A percentile compares a stretch with the other conserved stretches of the same genome.
Evolutionary conservation across 2,888 invertebrate species (phyloP).

Genomic region (Emmelina monodactyla): DNA sequence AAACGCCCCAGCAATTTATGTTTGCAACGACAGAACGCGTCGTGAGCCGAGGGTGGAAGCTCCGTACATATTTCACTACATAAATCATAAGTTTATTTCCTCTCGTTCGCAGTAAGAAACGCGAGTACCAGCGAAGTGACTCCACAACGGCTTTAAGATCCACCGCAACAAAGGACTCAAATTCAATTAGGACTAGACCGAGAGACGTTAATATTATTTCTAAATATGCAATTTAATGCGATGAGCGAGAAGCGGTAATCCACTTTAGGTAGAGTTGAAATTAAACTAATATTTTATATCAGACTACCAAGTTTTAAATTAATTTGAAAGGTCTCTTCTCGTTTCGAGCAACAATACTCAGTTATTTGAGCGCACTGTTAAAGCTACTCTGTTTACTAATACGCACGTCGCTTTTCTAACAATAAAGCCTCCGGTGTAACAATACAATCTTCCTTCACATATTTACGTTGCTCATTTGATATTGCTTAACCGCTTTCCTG

Average conservation of each 20-base stretch:
- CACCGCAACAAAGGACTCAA: constrained; percentile 51
- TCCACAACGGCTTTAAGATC: constrained; percentile 57
- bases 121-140: constrained; percentile 50
- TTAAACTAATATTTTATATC: too few relatives aligned
- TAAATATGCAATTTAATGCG: constrained; percentile 30
- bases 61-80: constrained; percentile 56
- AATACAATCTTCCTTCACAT: too few relatives aligned
- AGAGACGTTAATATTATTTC: constrained; percentile 34
- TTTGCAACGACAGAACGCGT: constrained; percentile 33
- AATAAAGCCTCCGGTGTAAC: too few relatives aligned
- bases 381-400: too few relatives aligned
- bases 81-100: constrained; percentile 66
- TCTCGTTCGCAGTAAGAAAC: constrained; percentile 48
- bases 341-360: too few relatives aligned
- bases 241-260: constrained; percentile 17
- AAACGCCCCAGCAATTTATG: too few relatives aligned
- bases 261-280: too few relatives aligned
- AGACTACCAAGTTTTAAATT: too few relatives aligned
- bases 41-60: constrained; percentile 32
- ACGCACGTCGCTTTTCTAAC: too few relatives aligned
- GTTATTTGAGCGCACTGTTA: too few relatives aligned
- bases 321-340: too few relatives aligned
- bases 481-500: constrained; percentile 50
- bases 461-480: constrained; percentile 38
- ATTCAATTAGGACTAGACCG: constrained; percentile 50